Evolutionary conservation across 2,113 vertebrate species (phyloP).

Genomic region (Corydoras sp.): DNA sequence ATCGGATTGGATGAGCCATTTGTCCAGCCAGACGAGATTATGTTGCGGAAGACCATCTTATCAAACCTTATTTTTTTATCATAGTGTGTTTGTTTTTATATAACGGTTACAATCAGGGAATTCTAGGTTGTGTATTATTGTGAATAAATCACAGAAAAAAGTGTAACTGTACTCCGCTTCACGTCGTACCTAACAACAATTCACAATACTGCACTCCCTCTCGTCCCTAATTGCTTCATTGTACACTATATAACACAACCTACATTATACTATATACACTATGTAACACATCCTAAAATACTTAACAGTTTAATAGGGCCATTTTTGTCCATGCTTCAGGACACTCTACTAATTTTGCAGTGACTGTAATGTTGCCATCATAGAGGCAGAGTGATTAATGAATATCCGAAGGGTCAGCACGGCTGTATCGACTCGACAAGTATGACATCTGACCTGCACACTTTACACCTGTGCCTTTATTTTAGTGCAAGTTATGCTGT

Average conservation of each 20-base stretch:
- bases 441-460: slow-evolving; percentile 17
- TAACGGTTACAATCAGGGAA: too few relatives aligned
- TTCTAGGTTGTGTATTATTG: too few relatives aligned
- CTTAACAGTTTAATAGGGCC: not conserved
- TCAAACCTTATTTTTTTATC: too few relatives aligned
- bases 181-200: not conserved
- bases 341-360: slow-evolving; percentile 73
- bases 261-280: not conserved
- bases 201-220: not conserved
- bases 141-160: too few relatives aligned
- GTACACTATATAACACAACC: not conserved
- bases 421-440: slow-evolving; percentile 72
- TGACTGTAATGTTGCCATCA: slow-evolving; percentile 70
- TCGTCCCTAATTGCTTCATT: not conserved
- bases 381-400: slow-evolving; percentile 66
- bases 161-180: too few relatives aligned
- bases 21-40: too few relatives aligned
- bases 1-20: too few relatives aligned
- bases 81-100: too few relatives aligned
- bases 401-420: slow-evolving; percentile 70
- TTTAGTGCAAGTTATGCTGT: not conserved
- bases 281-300: not conserved
- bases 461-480: not conserved
- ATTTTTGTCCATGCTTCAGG: slow-evolving; percentile 47
- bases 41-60: too few relatives aligned